Evolutionary conservation across 2,113 vertebrate genomes (phyloP).

Genomic region (Malurus cyaneus): DNA sequence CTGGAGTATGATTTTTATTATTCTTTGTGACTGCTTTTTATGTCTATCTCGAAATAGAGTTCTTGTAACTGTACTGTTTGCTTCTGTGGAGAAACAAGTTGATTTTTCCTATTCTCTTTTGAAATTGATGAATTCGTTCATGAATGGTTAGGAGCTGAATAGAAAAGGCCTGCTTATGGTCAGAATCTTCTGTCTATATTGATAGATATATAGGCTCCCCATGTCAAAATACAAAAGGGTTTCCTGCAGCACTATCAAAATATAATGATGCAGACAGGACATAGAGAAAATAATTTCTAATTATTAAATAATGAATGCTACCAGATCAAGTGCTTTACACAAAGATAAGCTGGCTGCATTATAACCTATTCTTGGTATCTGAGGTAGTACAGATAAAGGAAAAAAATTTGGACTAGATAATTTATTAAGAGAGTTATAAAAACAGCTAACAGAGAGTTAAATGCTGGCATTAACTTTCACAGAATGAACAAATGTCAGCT

Average conservation of each 20-base stretch:
- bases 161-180: slow-evolving; percentile 13
- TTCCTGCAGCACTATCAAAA: neutral
- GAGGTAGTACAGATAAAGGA: neutral
- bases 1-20: slow-evolving; percentile 53
- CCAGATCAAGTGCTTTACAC: neutral
- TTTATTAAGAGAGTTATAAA: slow-evolving; percentile 19
- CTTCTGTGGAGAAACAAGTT: slow-evolving; percentile 12
- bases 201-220: neutral
- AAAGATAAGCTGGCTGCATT: neutral
- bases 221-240: neutral
- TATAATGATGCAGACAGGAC: neutral
- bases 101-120: slow-evolving; percentile 21
- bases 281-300: neutral
- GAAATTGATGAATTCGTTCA: slow-evolving; percentile 47
- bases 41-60: slow-evolving; percentile 37
- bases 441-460: neutral
- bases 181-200: neutral
- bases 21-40: slow-evolving; percentile 69
- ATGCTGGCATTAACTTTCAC: slow-evolving; percentile 8
- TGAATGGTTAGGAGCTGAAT: slow-evolving; percentile 16
- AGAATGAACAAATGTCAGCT: slow-evolving; percentile 19
- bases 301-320: neutral
- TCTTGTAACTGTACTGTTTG: slow-evolving; percentile 56
- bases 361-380: neutral
- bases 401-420: neutral